Evolutionary conservation across 2,888 invertebrate species (phyloP), one percentile per base, ranked within the genome.

Genomic region (Teleogryllus oceanicus): DNA sequence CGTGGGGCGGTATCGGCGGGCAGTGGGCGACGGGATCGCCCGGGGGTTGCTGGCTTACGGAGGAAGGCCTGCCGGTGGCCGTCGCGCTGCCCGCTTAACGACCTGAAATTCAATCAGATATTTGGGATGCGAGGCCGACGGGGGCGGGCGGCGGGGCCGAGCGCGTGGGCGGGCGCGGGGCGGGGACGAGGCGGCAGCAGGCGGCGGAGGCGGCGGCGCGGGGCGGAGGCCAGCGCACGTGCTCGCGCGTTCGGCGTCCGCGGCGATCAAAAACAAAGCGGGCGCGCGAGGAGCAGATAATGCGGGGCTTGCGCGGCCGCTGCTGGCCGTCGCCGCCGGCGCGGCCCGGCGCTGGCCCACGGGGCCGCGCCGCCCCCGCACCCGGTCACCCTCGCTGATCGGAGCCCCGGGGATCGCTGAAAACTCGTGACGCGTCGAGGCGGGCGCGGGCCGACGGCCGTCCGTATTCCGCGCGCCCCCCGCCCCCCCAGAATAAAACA

Each of bases 81-180:
- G 51, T 18, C 51, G 51, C 51, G 51, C 18, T 3, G 51, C 51
- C 13, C 51, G 51, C 51, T 51, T 51, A 51, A 51, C 51, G 51
- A 51, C 51, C 51, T 51, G 51, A 51, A 51, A 51, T 51, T 51
- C 51, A 51, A 51, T 51, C 51, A 51, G 51, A 51, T 51, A 51
- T 18, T 51, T 51, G 18, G 24, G 51, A 51, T 18, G 2, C 51
- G 51, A 18, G 51, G 12, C 51, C 51, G 18, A 2, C 51, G 51
- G 51, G 51, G 51, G 51, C 13, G 51, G 51, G 51, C 24, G 24
- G 24, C n/a, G n/a, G n/a, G 24, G 24, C 24, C 24, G 24, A 24
- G 24, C 24, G 24, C 24, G 24, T 24, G 24, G 24, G 24, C 24
- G 24, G 24, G 24, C 24, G 24, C 24, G 24, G 24, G 24, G 24